Evolutionary conservation across 2,113 vertebrate species (phyloP).

Genomic region (Vulpes lagopus): DNA sequence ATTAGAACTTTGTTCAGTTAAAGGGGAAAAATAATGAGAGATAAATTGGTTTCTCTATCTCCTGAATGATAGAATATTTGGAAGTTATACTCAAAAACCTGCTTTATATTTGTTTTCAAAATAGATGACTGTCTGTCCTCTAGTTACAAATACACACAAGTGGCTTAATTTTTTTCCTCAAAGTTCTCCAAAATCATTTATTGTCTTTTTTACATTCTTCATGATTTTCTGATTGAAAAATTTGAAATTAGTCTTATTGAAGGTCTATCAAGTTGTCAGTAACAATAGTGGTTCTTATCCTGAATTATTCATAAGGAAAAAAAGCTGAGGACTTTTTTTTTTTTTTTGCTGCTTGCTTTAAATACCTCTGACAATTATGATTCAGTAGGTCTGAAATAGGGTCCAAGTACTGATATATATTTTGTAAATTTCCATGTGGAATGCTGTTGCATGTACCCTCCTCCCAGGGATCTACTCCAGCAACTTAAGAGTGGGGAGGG

Average conservation of each 20-base stretch:
- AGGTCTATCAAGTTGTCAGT: not conserved
- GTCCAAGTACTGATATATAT: not conserved
- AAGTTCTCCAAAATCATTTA: not conserved
- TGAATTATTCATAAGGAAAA: not conserved
- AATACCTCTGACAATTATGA: not conserved
- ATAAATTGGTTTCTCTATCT: not conserved
- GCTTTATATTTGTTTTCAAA: slow-evolving; percentile 17
- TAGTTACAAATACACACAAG: not conserved
- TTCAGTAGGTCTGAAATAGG: not conserved
- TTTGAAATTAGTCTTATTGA: not conserved
- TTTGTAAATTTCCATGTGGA: not conserved
- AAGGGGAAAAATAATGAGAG: not conserved
- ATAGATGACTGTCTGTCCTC: not conserved
- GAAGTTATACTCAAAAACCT: not conserved
- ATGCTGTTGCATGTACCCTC: not conserved
- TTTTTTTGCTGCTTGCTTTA: slow-evolving; percentile 15
- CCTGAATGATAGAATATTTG: not conserved
- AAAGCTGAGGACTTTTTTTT: not conserved
- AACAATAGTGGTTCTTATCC: not conserved
- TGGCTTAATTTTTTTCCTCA: not conserved
- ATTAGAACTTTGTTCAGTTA: not conserved
- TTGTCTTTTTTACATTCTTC: not conserved
- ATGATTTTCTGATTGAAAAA: not conserved
- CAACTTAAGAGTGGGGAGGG: not conserved
- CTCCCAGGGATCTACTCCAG: not conserved